Evolutionary conservation across 2,888 invertebrate genomes (phyloP).

Genomic region (Pollenia labialis): DNA sequence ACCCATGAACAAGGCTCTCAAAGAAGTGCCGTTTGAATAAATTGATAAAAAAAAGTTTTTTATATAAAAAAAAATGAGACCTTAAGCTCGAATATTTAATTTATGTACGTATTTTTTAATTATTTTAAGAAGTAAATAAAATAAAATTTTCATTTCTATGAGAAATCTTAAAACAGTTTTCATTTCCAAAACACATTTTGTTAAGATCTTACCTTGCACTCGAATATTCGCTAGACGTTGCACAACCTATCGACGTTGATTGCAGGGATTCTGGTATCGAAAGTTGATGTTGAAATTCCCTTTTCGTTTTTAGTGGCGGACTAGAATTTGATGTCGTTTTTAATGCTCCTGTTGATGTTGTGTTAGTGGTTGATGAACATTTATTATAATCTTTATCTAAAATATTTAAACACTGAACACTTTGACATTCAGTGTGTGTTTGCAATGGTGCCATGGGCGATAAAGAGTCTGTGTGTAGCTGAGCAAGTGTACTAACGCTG

Average conservation of each 20-base stretch:
- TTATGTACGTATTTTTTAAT: too few species aligned
- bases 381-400: conserved; percentile 75
- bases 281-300: conserved; percentile 67
- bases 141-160: too few species aligned
- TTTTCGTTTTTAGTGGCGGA: conserved; percentile 71
- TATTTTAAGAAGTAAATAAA: too few species aligned
- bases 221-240: conserved; percentile 69
- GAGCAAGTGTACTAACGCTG: conserved; percentile 81
- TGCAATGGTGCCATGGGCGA: conserved; percentile 83
- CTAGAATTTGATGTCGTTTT: conserved; percentile 70
- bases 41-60: too few species aligned
- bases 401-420: conserved; percentile 79
- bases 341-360: conserved; percentile 6
- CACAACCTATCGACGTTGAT: conserved; percentile 72
- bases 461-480: conserved; percentile 77
- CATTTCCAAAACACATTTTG: too few species aligned
- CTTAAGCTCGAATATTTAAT: too few species aligned
- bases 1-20: too few species aligned
- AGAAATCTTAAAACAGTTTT: background rate
- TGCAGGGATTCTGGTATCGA: conserved; percentile 67
- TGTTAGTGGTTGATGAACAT: conserved; percentile 1
- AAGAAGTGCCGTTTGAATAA: too few species aligned
- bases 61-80: too few species aligned
- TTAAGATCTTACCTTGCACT: conserved; percentile 64
- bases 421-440: conserved; percentile 79